Conservation (phyloP, 2,888 invertebrate genomes). For the Merodon equestris region DNA sequence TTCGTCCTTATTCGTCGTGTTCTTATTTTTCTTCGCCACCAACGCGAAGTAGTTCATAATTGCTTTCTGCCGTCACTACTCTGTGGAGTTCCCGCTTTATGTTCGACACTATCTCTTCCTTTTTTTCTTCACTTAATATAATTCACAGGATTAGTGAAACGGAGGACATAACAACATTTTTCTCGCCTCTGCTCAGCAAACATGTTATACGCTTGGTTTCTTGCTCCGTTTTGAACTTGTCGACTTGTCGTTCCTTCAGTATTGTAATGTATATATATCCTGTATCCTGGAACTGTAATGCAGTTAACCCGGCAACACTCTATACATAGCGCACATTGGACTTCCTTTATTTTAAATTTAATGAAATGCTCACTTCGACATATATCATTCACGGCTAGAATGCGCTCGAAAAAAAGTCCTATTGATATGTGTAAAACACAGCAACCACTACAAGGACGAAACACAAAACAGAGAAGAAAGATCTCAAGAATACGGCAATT, state of each 20-base stretch:
- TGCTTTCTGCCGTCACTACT: slow-evolving; percentile 43
- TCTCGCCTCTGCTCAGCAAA: too few species aligned
- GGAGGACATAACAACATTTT: slow-evolving; percentile 38
- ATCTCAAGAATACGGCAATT: slow-evolving; percentile 31
- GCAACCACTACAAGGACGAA: background rate
- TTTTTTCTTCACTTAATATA: slow-evolving; percentile 28
- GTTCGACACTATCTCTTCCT: too few species aligned
- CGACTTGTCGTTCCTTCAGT: background rate
- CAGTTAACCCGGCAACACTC: slow-evolving; percentile 19
- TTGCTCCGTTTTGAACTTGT: background rate
- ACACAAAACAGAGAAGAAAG: slow-evolving; percentile 3
- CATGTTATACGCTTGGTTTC: too few species aligned
- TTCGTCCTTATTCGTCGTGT: background rate
- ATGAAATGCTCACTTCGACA: slow-evolving; percentile 16
- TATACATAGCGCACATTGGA: slow-evolving; percentile 16
- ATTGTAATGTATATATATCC: background rate
- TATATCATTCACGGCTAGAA: slow-evolving; percentile 2
- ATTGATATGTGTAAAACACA: too few species aligned
- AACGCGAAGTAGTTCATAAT: slow-evolving; percentile 43
- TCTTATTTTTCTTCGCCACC: slow-evolving; percentile 3
- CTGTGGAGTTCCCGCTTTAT: background rate
- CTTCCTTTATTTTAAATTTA: slow-evolving; percentile 21
- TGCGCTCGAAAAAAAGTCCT: background rate
- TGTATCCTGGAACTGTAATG: slow-evolving; percentile 13
- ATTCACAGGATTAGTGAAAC: slow-evolving; percentile 61